A percentile compares a stretch with the other conserved stretches of the same genome.
Evolutionary conservation across 2,113 vertebrate species (phyloP).

Genomic region (Tetrax tetrax): DNA sequence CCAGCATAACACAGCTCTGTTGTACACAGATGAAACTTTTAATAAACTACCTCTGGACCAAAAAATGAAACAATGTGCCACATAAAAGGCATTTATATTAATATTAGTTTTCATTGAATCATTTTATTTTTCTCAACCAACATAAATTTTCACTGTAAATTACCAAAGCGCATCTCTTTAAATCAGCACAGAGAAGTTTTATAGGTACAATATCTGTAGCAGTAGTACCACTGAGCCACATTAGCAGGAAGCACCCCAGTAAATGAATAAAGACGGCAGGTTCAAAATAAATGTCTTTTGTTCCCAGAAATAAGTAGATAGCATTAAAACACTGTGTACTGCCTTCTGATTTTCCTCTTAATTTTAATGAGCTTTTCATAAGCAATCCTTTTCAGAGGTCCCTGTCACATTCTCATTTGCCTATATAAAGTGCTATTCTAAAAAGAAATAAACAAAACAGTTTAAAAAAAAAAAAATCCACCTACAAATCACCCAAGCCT

Average conservation of each 20-base stretch:
- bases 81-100: slow-evolving; percentile 34
- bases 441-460: not conserved
- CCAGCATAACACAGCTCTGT: not conserved
- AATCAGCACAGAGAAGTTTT: not conserved
- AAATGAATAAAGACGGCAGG: slow-evolving; percentile 36
- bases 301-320: slow-evolving; percentile 20
- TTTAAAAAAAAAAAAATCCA: not conserved
- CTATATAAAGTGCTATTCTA: not conserved
- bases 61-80: not conserved
- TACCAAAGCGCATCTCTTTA: not conserved
- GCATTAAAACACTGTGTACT: not conserved
- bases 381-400: not conserved
- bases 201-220: slow-evolving; percentile 26
- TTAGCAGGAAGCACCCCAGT: not conserved
- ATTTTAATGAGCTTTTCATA: not conserved
- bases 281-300: slow-evolving; percentile 28
- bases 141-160: slow-evolving; percentile 40
- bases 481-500: not conserved
- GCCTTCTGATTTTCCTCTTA: not conserved
- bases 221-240: slow-evolving; percentile 10
- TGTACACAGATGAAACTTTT: not conserved
- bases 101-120: not conserved
- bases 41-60: not conserved
- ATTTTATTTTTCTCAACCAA: not conserved
- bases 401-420: not conserved